phyloP scores from a whole-genome alignment of 2,113 vertebrate species.

The Taxidea taxus region DNA sequence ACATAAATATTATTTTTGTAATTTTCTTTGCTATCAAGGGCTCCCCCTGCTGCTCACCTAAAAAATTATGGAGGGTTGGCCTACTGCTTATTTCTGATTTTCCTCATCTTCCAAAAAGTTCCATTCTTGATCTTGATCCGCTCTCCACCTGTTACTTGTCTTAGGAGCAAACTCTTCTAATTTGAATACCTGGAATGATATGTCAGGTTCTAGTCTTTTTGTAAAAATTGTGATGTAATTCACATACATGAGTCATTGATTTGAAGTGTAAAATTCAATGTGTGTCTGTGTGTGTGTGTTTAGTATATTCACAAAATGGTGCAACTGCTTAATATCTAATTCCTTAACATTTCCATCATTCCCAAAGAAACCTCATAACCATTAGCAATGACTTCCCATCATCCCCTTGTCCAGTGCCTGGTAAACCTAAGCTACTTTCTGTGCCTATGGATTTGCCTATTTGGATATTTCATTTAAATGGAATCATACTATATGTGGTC shows the following conservation, averaged over 20 bases:
- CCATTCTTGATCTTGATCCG: neutral
- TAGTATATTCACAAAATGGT: neutral
- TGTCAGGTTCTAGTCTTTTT: neutral
- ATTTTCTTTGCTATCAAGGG: slow-evolving; percentile 65
- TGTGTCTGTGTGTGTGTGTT: neutral
- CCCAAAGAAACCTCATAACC: neutral
- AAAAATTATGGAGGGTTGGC: neutral
- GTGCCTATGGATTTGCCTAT: neutral
- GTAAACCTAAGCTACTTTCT: neutral
- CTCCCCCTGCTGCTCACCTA: slow-evolving; percentile 71
- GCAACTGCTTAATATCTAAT: neutral
- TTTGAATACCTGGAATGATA: neutral
- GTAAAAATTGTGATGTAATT: neutral
- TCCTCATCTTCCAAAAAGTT: neutral
- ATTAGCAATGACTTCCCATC: neutral
- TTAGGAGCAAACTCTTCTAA: neutral
- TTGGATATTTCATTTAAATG: neutral
- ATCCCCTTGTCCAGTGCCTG: neutral
- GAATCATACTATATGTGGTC: neutral
- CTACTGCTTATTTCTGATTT: neutral
- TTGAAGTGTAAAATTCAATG: neutral
- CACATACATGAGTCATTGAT: neutral
- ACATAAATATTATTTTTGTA: slow-evolving; percentile 55
- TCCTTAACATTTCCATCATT: neutral
- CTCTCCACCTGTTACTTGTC: neutral